A percentile compares a stretch with the other conserved stretches of the same genome.
Evolutionary conservation across 2,797 vertebrate species (phyloP).

Genomic region (Galaxias olidus): DNA sequence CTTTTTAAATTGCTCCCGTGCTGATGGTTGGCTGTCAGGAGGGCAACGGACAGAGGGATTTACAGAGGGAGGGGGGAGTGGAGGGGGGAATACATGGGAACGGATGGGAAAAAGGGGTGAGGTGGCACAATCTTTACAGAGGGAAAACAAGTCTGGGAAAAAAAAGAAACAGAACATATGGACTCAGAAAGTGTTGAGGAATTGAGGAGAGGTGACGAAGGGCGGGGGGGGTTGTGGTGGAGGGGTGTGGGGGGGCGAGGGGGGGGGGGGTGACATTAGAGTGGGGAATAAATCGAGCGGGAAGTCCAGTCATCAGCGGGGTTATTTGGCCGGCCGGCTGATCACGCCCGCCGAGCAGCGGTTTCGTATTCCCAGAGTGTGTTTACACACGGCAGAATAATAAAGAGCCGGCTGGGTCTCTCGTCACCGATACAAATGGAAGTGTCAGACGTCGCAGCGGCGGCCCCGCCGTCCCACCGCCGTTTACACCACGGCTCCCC

Average conservation of each 20-base stretch:
- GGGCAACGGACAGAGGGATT: constrained; percentile 58
- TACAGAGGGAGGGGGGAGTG: constrained; percentile 15
- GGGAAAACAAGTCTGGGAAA: constrained; percentile 50
- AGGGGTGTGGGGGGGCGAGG: not conserved
- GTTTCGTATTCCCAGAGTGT: constrained; percentile 36
- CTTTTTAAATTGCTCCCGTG: constrained; percentile 72
- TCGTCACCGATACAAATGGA: constrained; percentile 48
- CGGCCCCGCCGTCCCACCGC: constrained; percentile 10
- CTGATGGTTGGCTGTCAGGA: constrained; percentile 74
- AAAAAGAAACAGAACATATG: not conserved
- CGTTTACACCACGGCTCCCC: constrained; percentile 25
- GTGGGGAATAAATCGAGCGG: constrained; percentile 34
- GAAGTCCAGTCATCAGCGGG: constrained; percentile 23
- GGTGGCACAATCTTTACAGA: not conserved
- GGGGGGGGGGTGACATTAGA: constrained; percentile 15
- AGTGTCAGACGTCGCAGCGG: constrained; percentile 32
- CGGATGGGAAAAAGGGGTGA: constrained; percentile 3
- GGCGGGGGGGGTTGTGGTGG: not conserved
- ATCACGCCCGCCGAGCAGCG: constrained; percentile 30
- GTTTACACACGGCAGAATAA: constrained; percentile 48
- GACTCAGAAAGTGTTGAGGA: constrained; percentile 8
- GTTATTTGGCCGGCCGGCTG: constrained; percentile 38
- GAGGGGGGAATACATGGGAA: constrained; percentile 4
- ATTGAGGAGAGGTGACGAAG: not conserved
- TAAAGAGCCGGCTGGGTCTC: constrained; percentile 27